A percentile compares a stretch with the other conserved stretches of the same genome.
Conservation (phyloP, 2,797 vertebrate genomes). For the Yasuhikotakia modesta region DNA sequence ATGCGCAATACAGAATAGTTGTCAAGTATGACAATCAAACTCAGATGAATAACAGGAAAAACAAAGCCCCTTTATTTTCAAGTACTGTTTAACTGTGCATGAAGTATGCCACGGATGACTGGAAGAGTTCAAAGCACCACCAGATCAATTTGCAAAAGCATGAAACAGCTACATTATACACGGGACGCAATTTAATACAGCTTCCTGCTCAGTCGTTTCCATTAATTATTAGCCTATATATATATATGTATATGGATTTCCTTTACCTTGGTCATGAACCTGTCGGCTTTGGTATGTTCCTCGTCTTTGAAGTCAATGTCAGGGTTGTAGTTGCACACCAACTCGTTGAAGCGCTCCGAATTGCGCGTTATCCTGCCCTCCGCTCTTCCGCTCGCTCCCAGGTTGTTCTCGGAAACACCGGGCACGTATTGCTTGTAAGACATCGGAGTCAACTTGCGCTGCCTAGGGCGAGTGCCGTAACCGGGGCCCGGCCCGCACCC, state of each 20-base stretch:
- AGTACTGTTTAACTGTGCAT: slow-evolving; percentile 46
- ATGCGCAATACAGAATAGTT: not conserved
- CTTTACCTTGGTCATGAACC: slow-evolving; percentile 95
- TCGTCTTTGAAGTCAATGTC: slow-evolving; percentile 98
- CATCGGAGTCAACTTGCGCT: slow-evolving; percentile 87
- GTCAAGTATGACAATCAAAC: slow-evolving; percentile 5
- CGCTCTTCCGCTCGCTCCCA: slow-evolving; percentile 91
- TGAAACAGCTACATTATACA: not conserved
- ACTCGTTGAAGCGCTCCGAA: slow-evolving; percentile 90
- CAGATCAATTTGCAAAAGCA: slow-evolving; percentile 2
- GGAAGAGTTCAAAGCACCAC: slow-evolving; percentile 32
- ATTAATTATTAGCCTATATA: slow-evolving; percentile 20
- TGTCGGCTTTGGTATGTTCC: slow-evolving; percentile 93
- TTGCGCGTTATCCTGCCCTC: slow-evolving; percentile 89
- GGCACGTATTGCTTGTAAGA: slow-evolving; percentile 94
- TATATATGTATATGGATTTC: slow-evolving; percentile 27
- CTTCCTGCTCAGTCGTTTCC: not conserved
- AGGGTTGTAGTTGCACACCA: slow-evolving; percentile 96
- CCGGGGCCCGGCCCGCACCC: slow-evolving; percentile 91
- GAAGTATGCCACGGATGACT: slow-evolving; percentile 47
- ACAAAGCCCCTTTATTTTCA: slow-evolving; percentile 17
- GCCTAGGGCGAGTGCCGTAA: slow-evolving; percentile 79
- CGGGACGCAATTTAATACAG: not conserved
- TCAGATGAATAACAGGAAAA: slow-evolving; percentile 19
- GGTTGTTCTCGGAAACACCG: slow-evolving; percentile 91